phyloP scores from a whole-genome alignment of 2,113 vertebrate species.

The Oryzias melastigma region DNA sequence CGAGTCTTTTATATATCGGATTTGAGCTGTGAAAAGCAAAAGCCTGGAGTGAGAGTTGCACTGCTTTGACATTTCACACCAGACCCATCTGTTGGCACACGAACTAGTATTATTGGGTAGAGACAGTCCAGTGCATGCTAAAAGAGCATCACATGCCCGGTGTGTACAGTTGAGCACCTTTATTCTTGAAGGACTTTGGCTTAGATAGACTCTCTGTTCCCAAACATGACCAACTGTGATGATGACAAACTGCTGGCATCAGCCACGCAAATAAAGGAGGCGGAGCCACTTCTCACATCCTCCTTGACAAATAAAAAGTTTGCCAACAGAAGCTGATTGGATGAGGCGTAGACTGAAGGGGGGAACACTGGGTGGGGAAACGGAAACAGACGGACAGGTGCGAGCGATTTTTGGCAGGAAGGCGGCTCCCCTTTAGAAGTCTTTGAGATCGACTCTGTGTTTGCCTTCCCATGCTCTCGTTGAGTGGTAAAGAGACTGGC shows the following conservation, averaged over 20 bases:
- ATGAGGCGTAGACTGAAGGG: constrained; percentile 16
- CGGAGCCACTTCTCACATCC: constrained; percentile 16
- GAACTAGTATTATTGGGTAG: too few relatives aligned
- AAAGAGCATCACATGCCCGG: not conserved
- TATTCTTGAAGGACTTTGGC: constrained; percentile 53
- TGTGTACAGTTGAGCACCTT: constrained; percentile 3
- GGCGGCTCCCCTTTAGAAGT: constrained; percentile 58
- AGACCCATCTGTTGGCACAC: too few relatives aligned
- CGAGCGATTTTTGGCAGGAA: constrained; percentile 69
- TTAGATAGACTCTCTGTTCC: constrained; percentile 38
- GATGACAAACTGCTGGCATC: constrained; percentile 71
- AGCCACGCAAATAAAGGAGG: constrained; percentile 42
- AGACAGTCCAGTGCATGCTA: too few relatives aligned
- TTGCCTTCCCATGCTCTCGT: constrained; percentile 78
- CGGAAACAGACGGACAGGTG: constrained; percentile 73
- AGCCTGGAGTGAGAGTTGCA: too few relatives aligned
- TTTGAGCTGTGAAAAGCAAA: too few relatives aligned
- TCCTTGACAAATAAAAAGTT: constrained; percentile 40
- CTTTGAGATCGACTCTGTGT: constrained; percentile 73
- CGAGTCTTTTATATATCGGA: too few relatives aligned
- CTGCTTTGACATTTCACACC: too few relatives aligned
- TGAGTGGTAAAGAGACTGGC: constrained; percentile 54
- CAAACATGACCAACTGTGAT: constrained; percentile 52
- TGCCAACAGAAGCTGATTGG: constrained; percentile 44
- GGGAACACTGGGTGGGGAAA: constrained; percentile 44